Evolutionary conservation across 2,113 vertebrate species (phyloP).

Genomic region (Atractosteus spatula): DNA sequence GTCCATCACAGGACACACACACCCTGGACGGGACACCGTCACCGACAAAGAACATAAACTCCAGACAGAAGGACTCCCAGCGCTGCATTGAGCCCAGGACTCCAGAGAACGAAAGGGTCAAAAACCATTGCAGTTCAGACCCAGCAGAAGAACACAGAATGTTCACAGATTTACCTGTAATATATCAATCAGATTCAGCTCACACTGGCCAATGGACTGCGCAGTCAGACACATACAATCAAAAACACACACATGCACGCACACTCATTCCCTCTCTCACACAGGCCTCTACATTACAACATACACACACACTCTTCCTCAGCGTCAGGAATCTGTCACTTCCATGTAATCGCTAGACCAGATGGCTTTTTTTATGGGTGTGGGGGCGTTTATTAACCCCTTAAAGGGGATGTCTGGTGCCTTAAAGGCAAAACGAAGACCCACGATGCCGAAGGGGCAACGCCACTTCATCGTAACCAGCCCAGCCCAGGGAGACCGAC

Average conservation of each 20-base stretch:
- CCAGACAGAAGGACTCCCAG: too few relatives aligned
- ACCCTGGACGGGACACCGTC: too few relatives aligned
- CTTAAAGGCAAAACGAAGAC: slow-evolving; percentile 32
- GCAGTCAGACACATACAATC: slow-evolving; percentile 22
- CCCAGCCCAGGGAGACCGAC: too few relatives aligned
- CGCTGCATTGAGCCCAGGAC: too few relatives aligned
- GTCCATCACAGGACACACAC: too few relatives aligned
- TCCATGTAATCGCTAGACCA: slow-evolving; percentile 40
- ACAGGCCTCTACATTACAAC: not conserved
- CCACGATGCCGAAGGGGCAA: slow-evolving; percentile 25
- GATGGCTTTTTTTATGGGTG: slow-evolving; percentile 44
- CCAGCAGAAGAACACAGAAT: too few relatives aligned
- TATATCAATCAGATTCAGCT: not conserved
- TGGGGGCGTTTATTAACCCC: slow-evolving; percentile 40
- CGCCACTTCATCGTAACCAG: slow-evolving; percentile 16
- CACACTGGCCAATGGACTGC: not conserved
- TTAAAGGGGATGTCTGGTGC: slow-evolving; percentile 32
- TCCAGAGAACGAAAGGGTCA: too few relatives aligned
- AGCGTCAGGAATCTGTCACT: slow-evolving; percentile 30
- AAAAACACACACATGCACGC: slow-evolving; percentile 17
- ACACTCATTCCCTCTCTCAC: slow-evolving; percentile 17
- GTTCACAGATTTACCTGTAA: too few relatives aligned
- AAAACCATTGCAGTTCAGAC: too few relatives aligned
- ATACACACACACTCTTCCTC: slow-evolving; percentile 12
- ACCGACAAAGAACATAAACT: too few relatives aligned